Evolutionary conservation across 1,140 invertebrate genomes (phyloP), one percentile per base, ranked within the genome.

Genomic region (Nixonia krombeini): DNA sequence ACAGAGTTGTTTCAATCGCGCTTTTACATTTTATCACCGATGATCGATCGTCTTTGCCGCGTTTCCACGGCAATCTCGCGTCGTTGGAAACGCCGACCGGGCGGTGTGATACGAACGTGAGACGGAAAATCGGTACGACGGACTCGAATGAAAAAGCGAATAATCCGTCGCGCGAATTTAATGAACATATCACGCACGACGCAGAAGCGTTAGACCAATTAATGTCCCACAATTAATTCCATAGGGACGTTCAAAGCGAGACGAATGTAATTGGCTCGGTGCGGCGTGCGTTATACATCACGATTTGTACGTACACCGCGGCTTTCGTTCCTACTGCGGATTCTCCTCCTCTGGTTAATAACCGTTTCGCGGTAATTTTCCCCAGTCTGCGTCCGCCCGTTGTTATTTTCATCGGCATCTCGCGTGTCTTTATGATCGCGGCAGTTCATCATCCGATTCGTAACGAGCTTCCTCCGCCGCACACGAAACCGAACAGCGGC

Each of bases 401-500:
- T 57, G 52, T 66, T 66, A 61, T 61, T 56, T 61, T 33, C 51
- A 56, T 67, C 51, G 56, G 56, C 51, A 67, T 61, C 51, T 61
- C 45, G 64, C 64, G 56, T 67, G 64, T 56, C 51, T 67, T 67
- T 61, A 67, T 55, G 56, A 51, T 57, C 45, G 55, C 46, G 45
- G 55, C 45, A 56, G 64, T 61, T 51, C 56, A 51, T 67, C 42
- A 61, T 67, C 46, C 55, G 58, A 66, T 66, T 58, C 52, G 53
- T 53, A 70, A 58, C 46, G 61, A 56, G 63, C 42, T 45, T 61
- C 53, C 41, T 52, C 38, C 25, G 37, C 53, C 51, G 38, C 53
- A 13, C 61, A 40, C 53, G 46, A n/a, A n/a, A n/a, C n/a, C n/a
- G n/a, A 46, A 18, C 31, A 40, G 53, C n/a, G n/a, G n/a, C n/a